A percentile compares a stretch with the other conserved stretches of the same genome.
These are phyloP conservation scores for Ceyx margarethae DNA, from an alignment of 2,113 vertebrate species.

Conservation along the genomic window DNA sequence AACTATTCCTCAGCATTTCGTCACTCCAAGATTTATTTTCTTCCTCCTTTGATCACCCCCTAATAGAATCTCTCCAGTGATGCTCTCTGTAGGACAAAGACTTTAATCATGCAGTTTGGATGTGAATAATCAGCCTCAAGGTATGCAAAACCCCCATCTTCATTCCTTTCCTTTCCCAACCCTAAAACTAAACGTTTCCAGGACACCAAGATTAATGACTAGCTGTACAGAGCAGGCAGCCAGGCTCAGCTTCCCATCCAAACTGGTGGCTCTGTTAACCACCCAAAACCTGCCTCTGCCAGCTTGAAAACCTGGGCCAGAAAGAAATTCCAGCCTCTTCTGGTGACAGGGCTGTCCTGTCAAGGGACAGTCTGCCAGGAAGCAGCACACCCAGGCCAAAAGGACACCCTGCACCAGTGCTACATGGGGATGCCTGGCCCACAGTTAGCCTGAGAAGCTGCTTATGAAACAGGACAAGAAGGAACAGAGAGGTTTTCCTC, in stretches of 20 bases:
- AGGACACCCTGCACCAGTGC: accelerated
- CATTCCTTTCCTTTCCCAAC: neutral
- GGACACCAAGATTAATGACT: slow-evolving; percentile 25
- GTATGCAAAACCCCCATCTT: neutral
- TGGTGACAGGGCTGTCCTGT: neutral
- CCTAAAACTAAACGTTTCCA: slow-evolving; percentile 9
- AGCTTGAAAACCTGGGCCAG: neutral
- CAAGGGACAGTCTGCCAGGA: neutral
- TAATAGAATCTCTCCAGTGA: neutral
- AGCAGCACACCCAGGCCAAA: neutral
- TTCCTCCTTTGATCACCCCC: neutral
- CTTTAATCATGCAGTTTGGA: neutral
- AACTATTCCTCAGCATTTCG: neutral
- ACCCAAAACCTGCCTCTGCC: neutral
- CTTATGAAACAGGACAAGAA: neutral
- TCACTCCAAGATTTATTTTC: neutral
- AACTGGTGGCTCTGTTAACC: neutral
- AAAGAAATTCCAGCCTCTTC: neutral
- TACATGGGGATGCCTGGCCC: neutral
- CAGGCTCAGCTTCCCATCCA: neutral
- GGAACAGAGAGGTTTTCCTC: neutral
- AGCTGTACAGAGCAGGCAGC: neutral
- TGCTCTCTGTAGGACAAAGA: neutral
- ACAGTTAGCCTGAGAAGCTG: neutral
- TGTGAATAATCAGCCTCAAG: slow-evolving; percentile 6